Percentiles rank a stretch among this genome's conserved stretches.
phyloP scores from a whole-genome alignment of 2,113 vertebrate species.

The Nematolebias whitei region DNA sequence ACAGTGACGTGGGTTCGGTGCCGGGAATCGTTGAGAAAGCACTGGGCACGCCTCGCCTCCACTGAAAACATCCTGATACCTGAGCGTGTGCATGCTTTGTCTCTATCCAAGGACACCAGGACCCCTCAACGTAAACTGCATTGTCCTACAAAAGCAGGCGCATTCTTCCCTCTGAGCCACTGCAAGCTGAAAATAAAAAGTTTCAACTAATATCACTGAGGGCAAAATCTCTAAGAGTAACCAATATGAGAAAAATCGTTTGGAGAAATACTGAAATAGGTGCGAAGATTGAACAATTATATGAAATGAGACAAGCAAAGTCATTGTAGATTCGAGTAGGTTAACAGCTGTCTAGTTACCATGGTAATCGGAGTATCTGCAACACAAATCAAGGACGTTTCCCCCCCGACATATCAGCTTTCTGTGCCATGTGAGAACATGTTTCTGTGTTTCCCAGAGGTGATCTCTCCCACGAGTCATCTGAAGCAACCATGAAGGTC shows the following conservation, averaged over 20 bases:
- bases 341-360: slow-evolving; percentile 15
- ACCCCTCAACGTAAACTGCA: slow-evolving; percentile 32
- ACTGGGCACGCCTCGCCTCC: slow-evolving; percentile 37
- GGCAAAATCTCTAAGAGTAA: slow-evolving; percentile 18
- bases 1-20: slow-evolving; percentile 42
- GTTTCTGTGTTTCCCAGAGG: slow-evolving; percentile 41
- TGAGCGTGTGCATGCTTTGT: background rate
- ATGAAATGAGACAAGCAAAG: slow-evolving; percentile 2
- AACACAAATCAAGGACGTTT: slow-evolving; percentile 27
- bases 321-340: background rate
- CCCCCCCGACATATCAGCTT: background rate
- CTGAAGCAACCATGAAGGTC: slow-evolving; percentile 52
- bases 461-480: slow-evolving; percentile 21
- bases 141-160: slow-evolving; percentile 45
- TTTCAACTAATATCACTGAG: too few relatives aligned
- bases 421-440: slow-evolving; percentile 49
- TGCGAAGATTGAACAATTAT: background rate
- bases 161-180: slow-evolving; percentile 55
- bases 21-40: slow-evolving; percentile 35
- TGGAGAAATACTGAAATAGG: background rate
- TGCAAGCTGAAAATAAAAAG: slow-evolving; percentile 45
- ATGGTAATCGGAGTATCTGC: slow-evolving; percentile 44
- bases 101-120: slow-evolving; percentile 43
- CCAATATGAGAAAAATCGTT: slow-evolving; percentile 29
- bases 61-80: background rate